Evolutionary conservation across 2,888 invertebrate genomes (phyloP).

Genomic region (Trichogramma dendrolimi): DNA sequence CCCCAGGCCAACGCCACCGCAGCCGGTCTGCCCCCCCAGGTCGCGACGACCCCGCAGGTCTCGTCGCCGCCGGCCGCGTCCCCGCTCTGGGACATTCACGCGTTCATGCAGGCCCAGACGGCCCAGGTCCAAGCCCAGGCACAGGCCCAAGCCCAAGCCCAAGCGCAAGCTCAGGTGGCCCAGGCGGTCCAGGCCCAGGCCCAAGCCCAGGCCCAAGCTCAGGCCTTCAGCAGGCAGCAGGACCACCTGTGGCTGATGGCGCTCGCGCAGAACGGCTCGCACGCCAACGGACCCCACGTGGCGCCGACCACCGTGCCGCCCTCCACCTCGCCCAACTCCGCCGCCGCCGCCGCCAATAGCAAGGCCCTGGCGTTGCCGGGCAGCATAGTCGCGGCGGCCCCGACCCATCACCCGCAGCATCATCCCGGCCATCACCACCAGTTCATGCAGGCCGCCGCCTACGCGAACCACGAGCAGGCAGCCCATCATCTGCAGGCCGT

Average conservation of each 20-base stretch:
- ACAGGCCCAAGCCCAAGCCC: conserved; percentile 42
- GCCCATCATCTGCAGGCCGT: conserved; percentile 44
- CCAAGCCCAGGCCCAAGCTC: conserved; percentile 41
- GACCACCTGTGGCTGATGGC: conserved; percentile 47
- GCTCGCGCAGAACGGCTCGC: conserved; percentile 42
- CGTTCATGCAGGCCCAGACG: conserved; percentile 45
- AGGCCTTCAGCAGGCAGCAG: conserved; percentile 32
- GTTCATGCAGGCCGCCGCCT: conserved; percentile 41
- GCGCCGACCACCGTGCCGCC: conserved; percentile 25
- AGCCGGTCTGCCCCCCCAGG: conserved; percentile 52
- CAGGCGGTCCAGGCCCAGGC: conserved; percentile 44
- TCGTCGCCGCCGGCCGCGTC: conserved; percentile 53
- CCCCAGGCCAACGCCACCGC: conserved; percentile 56
- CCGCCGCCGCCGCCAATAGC: conserved; percentile 36
- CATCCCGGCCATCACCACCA: conserved; percentile 41
- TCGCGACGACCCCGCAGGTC: conserved; percentile 41
- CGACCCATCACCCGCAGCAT: conserved; percentile 34
- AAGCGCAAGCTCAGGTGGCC: conserved; percentile 32
- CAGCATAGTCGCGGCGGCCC: not conserved
- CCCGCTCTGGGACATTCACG: conserved; percentile 49
- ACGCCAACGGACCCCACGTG: conserved; percentile 31
- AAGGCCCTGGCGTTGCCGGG: conserved; percentile 56
- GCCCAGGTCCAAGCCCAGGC: conserved; percentile 46
- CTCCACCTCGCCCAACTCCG: conserved; percentile 35
- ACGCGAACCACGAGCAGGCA: conserved; percentile 18